Evolutionary conservation across 2,113 vertebrate species (phyloP), one percentile per base, ranked within the genome.

Genomic region (Desmodus rotundus): DNA sequence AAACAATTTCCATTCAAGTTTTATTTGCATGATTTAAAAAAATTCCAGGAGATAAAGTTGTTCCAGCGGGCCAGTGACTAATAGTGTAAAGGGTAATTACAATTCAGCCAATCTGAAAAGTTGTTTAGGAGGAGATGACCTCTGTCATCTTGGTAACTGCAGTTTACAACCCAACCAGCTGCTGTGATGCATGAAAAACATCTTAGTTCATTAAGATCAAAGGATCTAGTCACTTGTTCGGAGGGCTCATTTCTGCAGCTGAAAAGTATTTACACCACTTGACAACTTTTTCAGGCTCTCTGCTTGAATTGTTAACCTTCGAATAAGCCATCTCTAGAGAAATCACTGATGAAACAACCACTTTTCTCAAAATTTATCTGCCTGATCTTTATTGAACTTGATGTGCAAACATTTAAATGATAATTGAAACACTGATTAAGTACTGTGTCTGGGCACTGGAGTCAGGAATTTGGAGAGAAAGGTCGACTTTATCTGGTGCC

Each of bases 341-440:
- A 65, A 98, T 96, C 80, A 93, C 1, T 97, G 97, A 97, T 95
- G 96, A 77, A 97, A 96, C 9, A 96, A 65, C 36, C 94, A 93
- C 97, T 98, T 98, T 96, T 96, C 94, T 97, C 95, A 97, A 97
- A 98, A 98, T 97, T 97, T 97, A 97, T 89, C 92, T 2, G 4
- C 88, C 97, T 98, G 97, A 98, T 98, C 96, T 97, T 98, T 96
- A 97, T 95, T 98, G 98, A 98, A 98, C 82, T 98, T 95, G 96
- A 98, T 98, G 93, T 97, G 90, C 92, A 98, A 98, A 98, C 70
- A 98, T 98, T 98, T 97, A 98, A 97, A 98, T 97, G 41, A 96
- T 98, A 98, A 98, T 97, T 98, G 97, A 98, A 92, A 95, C 65
- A 78, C 73, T 98, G 98, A 98, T 98, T 98, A 98, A 97, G 98